Evolutionary conservation across 2,888 invertebrate genomes (phyloP), one percentile per base, ranked within the genome.

Genomic region (Thereva nobilitata): DNA sequence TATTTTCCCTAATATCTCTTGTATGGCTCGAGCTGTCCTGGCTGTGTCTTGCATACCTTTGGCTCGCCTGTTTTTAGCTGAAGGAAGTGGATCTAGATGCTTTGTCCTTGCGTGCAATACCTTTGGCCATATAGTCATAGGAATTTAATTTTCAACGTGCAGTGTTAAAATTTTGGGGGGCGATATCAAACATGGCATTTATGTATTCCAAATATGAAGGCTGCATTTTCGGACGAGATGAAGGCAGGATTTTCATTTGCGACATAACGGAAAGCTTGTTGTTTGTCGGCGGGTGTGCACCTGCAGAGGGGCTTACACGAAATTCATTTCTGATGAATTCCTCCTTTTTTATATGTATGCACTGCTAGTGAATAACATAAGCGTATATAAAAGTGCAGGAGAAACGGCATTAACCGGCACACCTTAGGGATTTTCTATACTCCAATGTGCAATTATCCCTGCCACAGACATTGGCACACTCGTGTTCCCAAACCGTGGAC

Each of bases 141-240:
- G 61, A 61, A 61, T 61, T 61, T 61, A 61, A 61, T 61, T 61
- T 61, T 40, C 61, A 61, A 61, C 61, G 50, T 61, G 50, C 40
- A 61, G 41, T 61, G 61, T 61, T 61, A 61, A 61, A 49, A 61
- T 61, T 23, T 50, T 61, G 40, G 50, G 61, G 12, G 41, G 41
- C 38, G 50, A 40, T 61, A 61, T 61, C 50, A 61, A 61, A 61
- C 61, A 61, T 50, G 61, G 50, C 61, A 61, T 61, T 61, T 61
- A 61, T 61, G 50, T 23, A 23, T 23, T 23, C 50, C 61, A 50
- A 61, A 61, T 61, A 61, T 61, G 49, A 61, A 40, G 61, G 50
- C 50, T 61, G 61, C 61, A 61, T 49, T 61, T 61, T 35, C 35
- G 7, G 61, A 34, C 40, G 5, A 40, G 23, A 23, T 23, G 23